Evolutionary conservation across 92 coral and sea anemone genomes (phyloP), one percentile per base, ranked within the genome.

Genomic region (Pocillopora grandis): DNA sequence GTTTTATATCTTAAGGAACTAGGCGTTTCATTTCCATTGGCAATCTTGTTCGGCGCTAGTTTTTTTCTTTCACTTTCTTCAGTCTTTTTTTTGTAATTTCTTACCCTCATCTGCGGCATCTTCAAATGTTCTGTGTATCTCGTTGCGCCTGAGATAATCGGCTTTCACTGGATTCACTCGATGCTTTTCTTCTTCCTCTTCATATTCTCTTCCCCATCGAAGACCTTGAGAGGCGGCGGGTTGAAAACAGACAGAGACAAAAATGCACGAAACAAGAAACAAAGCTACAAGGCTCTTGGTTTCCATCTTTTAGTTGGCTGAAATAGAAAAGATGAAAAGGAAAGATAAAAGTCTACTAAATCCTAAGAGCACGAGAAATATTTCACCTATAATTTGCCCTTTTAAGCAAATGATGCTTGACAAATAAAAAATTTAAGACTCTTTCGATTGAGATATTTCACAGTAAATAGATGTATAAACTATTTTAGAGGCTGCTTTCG

Each of bases 151-250:
- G 19, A 62, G 36, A 59, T 48, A 73, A 55, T 74, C 86, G 63
- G 62, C 76, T 77, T 86, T 86, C 14, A 83, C 74, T 13, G 12
- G 72, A 57, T 58, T 62, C 35, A 70, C 76, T 64, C 75, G 65
- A 17, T 81, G 76, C 64, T 75, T 67, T 12, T 81, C 71, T 58
- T 76, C 35, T 58, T 90, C 84, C 1, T 90, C 88, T 62, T 69
- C 79, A 88, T 82, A 86, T 57, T 86, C 90, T 10, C 93, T 80
- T 31, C 93, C 93, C 93, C 93, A 90, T 58, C 93, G 81, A 23
- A 90, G 82, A 7, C 88, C 85, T 76, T 90, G 93, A 49, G 93
- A 88, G 58, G 75, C 70, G 63, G 90, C 78, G 13, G 90, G 77
- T 55, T 86, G 90, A 19, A 90, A 36, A 56, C 85, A 90, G 56